Base-by-base conservation (phyloP, 2,888 invertebrate genomes). In the Quadroppia sp. region DNA sequence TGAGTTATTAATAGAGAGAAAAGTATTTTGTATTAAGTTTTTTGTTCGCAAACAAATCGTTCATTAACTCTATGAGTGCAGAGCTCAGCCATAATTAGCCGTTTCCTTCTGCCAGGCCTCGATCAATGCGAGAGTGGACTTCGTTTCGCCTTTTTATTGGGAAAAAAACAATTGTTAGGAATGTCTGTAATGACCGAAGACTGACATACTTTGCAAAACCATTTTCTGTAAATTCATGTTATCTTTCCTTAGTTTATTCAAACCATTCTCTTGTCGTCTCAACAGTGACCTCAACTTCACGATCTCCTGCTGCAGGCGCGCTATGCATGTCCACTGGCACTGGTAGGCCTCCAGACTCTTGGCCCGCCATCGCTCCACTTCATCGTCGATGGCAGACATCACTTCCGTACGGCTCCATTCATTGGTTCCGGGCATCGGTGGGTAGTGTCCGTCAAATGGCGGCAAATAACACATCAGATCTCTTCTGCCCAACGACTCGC, bases 311-410 rank as follows among this genome's bases (percentile, higher is more conserved):
- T 81, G 81, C 78, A 82, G 78, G 72, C 82, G 80, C 77, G 80
- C 80, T 74, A 82, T 78, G 77, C 82, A 82, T 9, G 81, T 80
- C 6, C 82, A 79, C 76, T 83, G 82, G 23, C 81, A 80, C 75
- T 82, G 82, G 76, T 82, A 82, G 0, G 82, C 81, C 74, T 82
- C 82, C 56, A 81, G 76, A 53, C 80, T 81, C 75, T 82, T 81
- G 30, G 76, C 80, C 74, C 74, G 82, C 83, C 83, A 83, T 79
- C 81, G 81, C 36, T 81, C 80, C 36, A 82, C 79, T 74, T 83
- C 82, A 74, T 80, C 80, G 71, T 82, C 82, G 77, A 83, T 79
- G 36, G 82, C 81, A 71, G 79, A 78, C 45, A 82, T 76, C 73
- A 82, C 82, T 72, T 77, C 77, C 6, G 73, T 69, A 61, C 74